Evolutionary conservation across 2,888 invertebrate genomes (phyloP).

Genomic region (Lutraria lutraria): DNA sequence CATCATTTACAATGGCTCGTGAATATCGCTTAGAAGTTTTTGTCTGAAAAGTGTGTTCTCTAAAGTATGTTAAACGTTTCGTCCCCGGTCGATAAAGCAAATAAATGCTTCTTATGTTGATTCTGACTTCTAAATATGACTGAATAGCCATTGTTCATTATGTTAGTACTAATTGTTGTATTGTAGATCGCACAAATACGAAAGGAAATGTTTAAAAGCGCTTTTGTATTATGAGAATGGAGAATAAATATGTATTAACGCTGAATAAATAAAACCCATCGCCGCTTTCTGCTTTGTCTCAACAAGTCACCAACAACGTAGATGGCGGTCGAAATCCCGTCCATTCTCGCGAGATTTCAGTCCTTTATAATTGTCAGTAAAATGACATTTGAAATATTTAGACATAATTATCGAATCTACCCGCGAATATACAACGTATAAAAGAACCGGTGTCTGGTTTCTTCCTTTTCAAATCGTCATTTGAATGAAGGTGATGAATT

Average conservation of each 20-base stretch:
- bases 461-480: slow-evolving; percentile 28
- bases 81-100: not conserved
- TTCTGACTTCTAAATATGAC: not conserved
- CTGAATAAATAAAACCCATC: slow-evolving; percentile 41
- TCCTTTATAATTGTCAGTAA: slow-evolving; percentile 28
- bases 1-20: no score
- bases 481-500: slow-evolving; percentile 19
- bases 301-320: slow-evolving; percentile 48
- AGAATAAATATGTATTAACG: slow-evolving; percentile 49
- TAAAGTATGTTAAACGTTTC: not conserved
- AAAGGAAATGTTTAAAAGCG: slow-evolving; percentile 52
- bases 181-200: slow-evolving; percentile 32
- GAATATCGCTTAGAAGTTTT: no score
- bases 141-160: slow-evolving; percentile 14
- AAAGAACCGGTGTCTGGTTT: slow-evolving; percentile 33
- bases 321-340: slow-evolving; percentile 40
- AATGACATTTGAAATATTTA: slow-evolving; percentile 49
- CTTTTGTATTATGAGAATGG: slow-evolving; percentile 49
- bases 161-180: not conserved
- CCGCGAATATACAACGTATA: slow-evolving; percentile 34
- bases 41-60: no score
- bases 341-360: slow-evolving; percentile 34
- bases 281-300: slow-evolving; percentile 42
- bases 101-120: slow-evolving; percentile 7
- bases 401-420: slow-evolving; percentile 46